phyloP scores from a whole-genome alignment of 2,113 vertebrate genomes.

The Pomatorhinus ruficollis region DNA sequence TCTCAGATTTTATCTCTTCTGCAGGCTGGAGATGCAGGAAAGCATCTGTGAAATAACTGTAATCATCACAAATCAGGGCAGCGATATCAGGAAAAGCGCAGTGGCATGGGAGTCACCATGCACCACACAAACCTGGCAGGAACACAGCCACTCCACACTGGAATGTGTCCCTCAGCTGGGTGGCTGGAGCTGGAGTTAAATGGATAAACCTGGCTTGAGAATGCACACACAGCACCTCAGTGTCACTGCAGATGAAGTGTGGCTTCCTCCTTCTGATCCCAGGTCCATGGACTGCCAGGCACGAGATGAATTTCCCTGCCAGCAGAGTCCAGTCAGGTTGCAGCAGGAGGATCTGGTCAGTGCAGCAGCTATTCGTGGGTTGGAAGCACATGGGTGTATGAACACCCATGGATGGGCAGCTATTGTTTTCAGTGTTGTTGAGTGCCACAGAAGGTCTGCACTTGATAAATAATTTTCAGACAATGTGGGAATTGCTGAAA shows the following conservation, averaged over 20 bases:
- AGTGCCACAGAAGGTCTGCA: neutral
- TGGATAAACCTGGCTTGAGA: neutral
- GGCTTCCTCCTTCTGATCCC: neutral
- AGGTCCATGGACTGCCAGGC: neutral
- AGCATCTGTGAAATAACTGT: neutral
- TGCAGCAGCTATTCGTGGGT: rapidly evolving
- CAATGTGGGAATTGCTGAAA: neutral
- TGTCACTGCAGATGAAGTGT: neutral
- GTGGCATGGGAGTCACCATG: neutral
- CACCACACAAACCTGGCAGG: neutral
- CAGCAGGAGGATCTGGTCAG: neutral
- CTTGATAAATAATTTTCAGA: neutral
- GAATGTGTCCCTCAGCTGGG: neutral
- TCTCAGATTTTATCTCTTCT: neutral
- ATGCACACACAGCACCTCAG: neutral
- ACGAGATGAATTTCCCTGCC: neutral
- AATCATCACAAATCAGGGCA: neutral
- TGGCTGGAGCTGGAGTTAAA: neutral
- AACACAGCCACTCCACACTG: neutral
- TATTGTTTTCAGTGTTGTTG: rapidly evolving
- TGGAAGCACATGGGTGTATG: neutral
- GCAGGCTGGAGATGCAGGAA: neutral
- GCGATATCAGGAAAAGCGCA: neutral
- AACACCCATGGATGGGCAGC: neutral
- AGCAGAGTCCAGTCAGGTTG: neutral